These are phyloP conservation scores for Hyla sarda DNA, from an alignment of 2,113 vertebrate species.

Conservation along the genomic window DNA sequence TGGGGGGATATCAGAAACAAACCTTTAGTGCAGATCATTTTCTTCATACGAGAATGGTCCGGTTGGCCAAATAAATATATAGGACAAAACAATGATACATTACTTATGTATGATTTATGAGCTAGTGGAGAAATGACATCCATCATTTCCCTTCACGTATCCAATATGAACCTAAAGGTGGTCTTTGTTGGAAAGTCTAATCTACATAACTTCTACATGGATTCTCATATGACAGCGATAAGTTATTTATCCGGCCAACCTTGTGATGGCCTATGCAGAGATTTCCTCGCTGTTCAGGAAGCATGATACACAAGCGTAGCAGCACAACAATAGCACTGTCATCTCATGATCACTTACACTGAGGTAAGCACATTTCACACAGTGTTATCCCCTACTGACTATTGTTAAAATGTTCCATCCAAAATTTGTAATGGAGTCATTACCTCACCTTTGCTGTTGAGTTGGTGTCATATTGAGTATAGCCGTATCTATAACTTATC, in stretches of 20 bases:
- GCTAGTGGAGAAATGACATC: background rate
- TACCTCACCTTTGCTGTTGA: background rate
- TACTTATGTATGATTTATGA: background rate
- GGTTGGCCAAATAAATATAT: background rate
- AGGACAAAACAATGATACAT: background rate
- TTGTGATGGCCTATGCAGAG: conserved; percentile 8
- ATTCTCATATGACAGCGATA: background rate
- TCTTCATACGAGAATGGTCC: background rate
- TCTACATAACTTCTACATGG: background rate
- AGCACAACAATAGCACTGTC: conserved; percentile 55
- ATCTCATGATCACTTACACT: conserved; percentile 43
- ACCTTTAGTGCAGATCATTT: background rate
- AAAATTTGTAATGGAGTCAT: conserved; percentile 4
- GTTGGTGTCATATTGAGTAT: background rate
- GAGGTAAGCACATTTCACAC: conserved; percentile 54
- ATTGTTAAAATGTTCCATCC: conserved; percentile 47
- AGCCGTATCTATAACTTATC: background rate
- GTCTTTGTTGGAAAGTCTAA: background rate
- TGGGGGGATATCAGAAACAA: background rate
- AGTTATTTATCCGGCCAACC: background rate
- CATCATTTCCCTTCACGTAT: background rate
- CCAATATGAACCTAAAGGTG: background rate
- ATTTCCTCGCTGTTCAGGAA: conserved; percentile 48
- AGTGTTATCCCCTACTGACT: background rate
- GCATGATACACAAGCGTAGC: conserved; percentile 1